A percentile compares a stretch with the other conserved stretches of the same genome.
Evolutionary conservation across 2,113 vertebrate species (phyloP).

Genomic region (Cyphomyrus discorhynchus): DNA sequence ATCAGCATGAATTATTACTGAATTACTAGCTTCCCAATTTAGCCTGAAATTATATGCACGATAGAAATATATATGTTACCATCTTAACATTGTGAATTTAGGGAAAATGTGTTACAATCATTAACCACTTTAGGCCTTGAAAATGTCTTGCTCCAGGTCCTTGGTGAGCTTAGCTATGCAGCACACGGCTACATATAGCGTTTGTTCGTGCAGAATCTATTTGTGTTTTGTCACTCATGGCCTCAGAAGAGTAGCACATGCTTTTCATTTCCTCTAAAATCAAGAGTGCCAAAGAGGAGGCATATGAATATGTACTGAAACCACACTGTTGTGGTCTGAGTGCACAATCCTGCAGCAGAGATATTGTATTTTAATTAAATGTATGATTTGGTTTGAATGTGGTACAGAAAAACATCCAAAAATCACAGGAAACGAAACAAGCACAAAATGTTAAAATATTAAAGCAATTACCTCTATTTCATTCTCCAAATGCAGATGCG

Average conservation of each 20-base stretch:
- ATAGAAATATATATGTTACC: background rate
- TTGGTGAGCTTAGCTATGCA: background rate
- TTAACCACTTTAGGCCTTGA: background rate
- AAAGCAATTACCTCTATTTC: background rate
- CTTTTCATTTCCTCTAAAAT: background rate
- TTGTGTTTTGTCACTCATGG: background rate
- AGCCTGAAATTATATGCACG: background rate
- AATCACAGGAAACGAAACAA: background rate
- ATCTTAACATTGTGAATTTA: background rate
- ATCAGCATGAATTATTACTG: background rate
- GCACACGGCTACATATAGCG: background rate
- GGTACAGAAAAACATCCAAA: background rate
- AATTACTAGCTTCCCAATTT: background rate
- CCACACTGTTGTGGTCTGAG: background rate
- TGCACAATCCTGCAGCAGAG: background rate
- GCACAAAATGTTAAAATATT: background rate
- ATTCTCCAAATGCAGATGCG: constrained; percentile 36
- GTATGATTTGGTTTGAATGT: background rate
- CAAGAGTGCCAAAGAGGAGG: background rate
- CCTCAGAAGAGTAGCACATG: background rate
- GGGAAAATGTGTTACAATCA: background rate
- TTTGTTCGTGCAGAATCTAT: background rate
- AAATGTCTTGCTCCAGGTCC: background rate
- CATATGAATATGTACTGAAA: background rate
- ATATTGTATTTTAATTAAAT: background rate